A percentile compares a stretch with the other conserved stretches of the same genome.
phyloP scores from a whole-genome alignment of 2,113 vertebrate species.

The Pangasianodon hypophthalmus region DNA sequence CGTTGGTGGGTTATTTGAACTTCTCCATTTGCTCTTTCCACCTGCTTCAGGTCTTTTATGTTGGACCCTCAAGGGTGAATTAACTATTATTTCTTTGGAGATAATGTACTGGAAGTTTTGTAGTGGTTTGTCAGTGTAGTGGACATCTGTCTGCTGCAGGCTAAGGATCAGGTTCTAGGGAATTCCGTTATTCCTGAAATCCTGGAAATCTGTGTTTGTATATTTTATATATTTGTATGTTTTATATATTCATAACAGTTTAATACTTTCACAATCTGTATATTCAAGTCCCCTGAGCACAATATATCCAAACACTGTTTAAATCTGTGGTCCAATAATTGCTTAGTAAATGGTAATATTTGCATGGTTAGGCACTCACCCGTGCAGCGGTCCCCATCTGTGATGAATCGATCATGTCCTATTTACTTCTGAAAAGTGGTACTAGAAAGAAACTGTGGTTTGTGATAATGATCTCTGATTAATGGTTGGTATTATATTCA shows the following conservation, averaged over 20 bases:
- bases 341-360: slow-evolving; percentile 11
- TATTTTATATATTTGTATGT: background rate
- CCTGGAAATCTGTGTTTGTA: background rate
- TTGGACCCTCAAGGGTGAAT: background rate
- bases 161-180: background rate
- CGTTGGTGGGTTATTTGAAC: slow-evolving; percentile 40
- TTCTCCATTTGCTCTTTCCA: slow-evolving; percentile 10
- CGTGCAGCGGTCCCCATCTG: background rate
- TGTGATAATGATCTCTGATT: slow-evolving; percentile 53
- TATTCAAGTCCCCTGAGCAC: background rate
- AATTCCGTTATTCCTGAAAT: background rate
- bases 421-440: slow-evolving; percentile 27
- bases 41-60: slow-evolving; percentile 11
- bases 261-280: background rate
- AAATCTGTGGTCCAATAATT: background rate
- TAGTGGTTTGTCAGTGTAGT: slow-evolving; percentile 16
- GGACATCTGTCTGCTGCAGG: background rate
- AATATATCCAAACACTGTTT: background rate
- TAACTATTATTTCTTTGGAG: slow-evolving; percentile 1
- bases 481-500: slow-evolving; percentile 58
- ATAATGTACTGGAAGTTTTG: background rate
- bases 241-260: background rate
- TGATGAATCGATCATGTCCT: slow-evolving; percentile 28
- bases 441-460: slow-evolving; percentile 55
- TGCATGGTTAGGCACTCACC: slow-evolving; percentile 1